Evolutionary conservation across 2,888 invertebrate species (phyloP).

Genomic region (Auanema sp.): DNA sequence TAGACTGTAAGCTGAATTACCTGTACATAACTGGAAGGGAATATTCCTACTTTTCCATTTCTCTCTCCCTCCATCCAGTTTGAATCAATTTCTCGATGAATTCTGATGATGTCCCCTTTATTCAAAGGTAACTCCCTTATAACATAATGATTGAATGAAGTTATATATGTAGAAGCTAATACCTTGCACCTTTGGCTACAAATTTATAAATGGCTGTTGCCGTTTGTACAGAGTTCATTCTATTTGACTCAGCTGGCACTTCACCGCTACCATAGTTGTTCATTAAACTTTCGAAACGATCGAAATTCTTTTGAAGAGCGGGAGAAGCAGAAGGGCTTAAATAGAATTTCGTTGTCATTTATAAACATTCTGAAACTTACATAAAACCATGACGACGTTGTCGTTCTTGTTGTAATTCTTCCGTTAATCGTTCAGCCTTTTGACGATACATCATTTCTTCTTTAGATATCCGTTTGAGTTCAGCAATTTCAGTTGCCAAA

Average conservation of each 20-base stretch:
- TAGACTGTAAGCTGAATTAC: too few species aligned
- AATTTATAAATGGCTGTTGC: constrained; percentile 50
- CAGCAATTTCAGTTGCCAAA: constrained; percentile 33
- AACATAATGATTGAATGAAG: neutral
- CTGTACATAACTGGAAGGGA: constrained; percentile 57
- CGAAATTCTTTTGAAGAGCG: constrained; percentile 51
- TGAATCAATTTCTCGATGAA: constrained; percentile 52
- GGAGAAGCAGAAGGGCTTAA: constrained; percentile 49
- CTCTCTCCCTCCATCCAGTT: constrained; percentile 61
- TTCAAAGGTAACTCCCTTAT: constrained; percentile 55
- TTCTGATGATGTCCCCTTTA: constrained; percentile 54
- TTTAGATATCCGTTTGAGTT: constrained; percentile 40
- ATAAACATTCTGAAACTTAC: constrained; percentile 31
- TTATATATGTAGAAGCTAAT: too few species aligned
- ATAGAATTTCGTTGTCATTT: constrained; percentile 6
- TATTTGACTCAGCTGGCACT: constrained; percentile 7
- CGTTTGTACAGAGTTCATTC: constrained; percentile 21
- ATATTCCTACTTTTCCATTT: constrained; percentile 56
- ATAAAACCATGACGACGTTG: constrained; percentile 51
- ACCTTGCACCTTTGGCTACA: constrained; percentile 37
- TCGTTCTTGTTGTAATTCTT: constrained; percentile 48
- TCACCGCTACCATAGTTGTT: constrained; percentile 35
- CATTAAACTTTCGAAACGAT: constrained; percentile 52
- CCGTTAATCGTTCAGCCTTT: constrained; percentile 51
- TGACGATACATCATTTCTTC: constrained; percentile 44